Conservation (phyloP, 2,797 vertebrate genomes). For the Alosa sapidissima region DNA sequence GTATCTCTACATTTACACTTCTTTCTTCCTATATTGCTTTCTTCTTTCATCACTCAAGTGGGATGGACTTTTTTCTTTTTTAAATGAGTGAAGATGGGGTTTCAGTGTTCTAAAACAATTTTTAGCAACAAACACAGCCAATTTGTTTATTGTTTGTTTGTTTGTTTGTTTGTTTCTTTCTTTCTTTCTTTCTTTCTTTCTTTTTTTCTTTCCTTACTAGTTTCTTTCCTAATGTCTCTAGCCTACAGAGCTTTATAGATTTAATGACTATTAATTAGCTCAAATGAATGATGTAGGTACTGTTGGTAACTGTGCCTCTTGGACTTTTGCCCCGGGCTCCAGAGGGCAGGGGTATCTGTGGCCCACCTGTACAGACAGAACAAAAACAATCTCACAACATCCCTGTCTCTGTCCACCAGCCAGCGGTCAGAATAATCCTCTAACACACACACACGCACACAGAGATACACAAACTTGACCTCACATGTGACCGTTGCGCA, state of each 20-base stretch:
- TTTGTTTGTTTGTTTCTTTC: not conserved
- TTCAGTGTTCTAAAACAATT: not conserved
- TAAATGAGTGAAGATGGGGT: not conserved
- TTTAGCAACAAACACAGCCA: no score
- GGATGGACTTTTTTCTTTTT: not conserved
- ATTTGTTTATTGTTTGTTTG: no score
- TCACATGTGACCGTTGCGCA: slow-evolving; percentile 79
- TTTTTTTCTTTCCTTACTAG: not conserved
- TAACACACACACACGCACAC: slow-evolving; percentile 17
- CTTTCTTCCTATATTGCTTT: not conserved
- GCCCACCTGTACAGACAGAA: not conserved
- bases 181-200: not conserved
- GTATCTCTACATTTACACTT: not conserved
- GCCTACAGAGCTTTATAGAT: not conserved
- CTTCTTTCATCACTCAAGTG: not conserved
- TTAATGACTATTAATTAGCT: not conserved
- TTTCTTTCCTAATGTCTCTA: not conserved
- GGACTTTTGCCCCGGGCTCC: not conserved
- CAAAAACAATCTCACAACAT: not conserved
- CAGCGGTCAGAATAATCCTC: not conserved
- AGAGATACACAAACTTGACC: slow-evolving; percentile 29
- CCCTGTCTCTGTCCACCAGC: not conserved
- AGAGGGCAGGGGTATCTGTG: not conserved
- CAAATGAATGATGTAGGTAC: not conserved
- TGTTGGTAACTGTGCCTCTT: not conserved